A percentile compares a stretch with the other conserved stretches of the same genome.
Evolutionary conservation across 2,797 vertebrate genomes (phyloP).

Genomic region (Crax fasciolata): DNA sequence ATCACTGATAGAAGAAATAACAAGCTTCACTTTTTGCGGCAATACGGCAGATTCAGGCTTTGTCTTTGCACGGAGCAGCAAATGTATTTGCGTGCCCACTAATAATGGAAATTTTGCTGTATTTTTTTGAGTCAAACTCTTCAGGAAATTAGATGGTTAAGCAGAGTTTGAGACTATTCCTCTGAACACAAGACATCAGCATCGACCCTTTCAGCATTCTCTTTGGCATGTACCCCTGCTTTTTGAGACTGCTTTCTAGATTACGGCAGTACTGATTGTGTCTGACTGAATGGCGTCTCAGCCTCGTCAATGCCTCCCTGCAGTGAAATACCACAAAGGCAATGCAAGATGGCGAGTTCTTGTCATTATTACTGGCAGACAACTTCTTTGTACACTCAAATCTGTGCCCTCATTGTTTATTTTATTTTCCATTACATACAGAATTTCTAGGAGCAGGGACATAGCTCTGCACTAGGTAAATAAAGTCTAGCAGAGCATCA

Average conservation of each 20-base stretch:
- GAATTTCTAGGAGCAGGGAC: neutral
- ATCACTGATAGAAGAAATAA: neutral
- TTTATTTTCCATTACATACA: neutral
- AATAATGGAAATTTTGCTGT: neutral
- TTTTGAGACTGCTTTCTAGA: neutral
- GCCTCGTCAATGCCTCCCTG: neutral
- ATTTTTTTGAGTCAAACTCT: neutral
- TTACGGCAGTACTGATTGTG: neutral
- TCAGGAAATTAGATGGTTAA: neutral
- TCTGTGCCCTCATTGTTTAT: neutral
- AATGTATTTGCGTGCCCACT: neutral
- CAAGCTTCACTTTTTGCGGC: accelerated
- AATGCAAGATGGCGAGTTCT: neutral
- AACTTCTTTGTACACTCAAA: neutral
- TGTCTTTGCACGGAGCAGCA: neutral
- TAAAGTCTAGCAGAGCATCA: neutral
- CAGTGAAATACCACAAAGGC: neutral
- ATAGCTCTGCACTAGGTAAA: neutral
- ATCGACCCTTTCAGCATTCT: neutral
- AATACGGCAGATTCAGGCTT: neutral
- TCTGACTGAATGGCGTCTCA: neutral
- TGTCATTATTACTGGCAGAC: neutral
- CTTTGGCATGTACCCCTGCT: neutral
- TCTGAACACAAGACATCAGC: neutral
- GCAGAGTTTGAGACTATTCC: neutral